Base-by-base conservation (phyloP, 1,140 invertebrate genomes). In the Hetaerina americana region DNA sequence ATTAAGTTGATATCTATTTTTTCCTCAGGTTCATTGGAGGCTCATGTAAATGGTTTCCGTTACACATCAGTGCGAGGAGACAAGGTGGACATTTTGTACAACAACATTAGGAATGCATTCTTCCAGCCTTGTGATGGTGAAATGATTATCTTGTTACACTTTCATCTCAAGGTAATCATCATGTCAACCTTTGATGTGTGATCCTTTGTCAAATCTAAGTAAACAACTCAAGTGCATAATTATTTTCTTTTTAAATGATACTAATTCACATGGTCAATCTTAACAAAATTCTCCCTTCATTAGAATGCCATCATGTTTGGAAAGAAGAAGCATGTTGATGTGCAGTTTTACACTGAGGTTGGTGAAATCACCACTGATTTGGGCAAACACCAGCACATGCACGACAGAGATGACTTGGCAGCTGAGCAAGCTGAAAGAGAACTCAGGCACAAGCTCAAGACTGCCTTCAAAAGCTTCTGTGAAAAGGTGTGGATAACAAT, bases 311-410 rank as follows among this genome's bases (percentile, higher is more conserved):
- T 99, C 74, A 92, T 99, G 92, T 98, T 98, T 87, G 96, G 96
- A 73, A 99, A 99, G 82, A 99, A 99, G 84, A 99, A 99, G 79
- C 97, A 99, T 78, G 87, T 95, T 5, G 97, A 99, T 83, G 96
- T 99, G 3, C 97, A 99, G 79, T 99, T 99, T 83, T 99, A 98
- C 80, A 99, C 97, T 0, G 98, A 99, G 84, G 98, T 99, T 70
- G 98, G 98, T 77, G 98, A 99, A 84, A 98, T 99, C 66, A 99
- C 96, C 0, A 99, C 98, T 0, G 98, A 99, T 88, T 84, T 99
- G 72, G 97, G 97, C 57, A 99, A 99, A 82, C 96, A 99, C 83
- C 96, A 99, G 79, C 96, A 99, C 80, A 98, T 99, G 96, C 96
- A 99, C 78, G 98, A 99, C 82, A 85, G 97, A 66, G 98, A 99